Conservation (phyloP, 2,888 invertebrate genomes). For the Pandemis heparana region DNA sequence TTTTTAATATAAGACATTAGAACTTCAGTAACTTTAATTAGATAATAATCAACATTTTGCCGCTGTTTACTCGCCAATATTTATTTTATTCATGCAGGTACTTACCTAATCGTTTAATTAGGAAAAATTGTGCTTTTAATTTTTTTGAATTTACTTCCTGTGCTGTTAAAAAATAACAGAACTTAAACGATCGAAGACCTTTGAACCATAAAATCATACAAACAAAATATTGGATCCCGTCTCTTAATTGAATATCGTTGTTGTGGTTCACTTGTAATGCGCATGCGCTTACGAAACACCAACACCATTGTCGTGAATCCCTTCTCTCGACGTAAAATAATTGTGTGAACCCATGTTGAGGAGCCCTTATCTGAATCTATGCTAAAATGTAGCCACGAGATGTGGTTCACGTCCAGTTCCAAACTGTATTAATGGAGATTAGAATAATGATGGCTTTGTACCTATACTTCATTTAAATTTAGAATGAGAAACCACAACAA, state of each 20-base stretch:
- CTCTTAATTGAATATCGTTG: neutral
- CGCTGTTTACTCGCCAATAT: too few relatives aligned
- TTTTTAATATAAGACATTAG: too few relatives aligned
- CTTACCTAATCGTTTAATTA: too few relatives aligned
- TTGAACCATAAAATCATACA: neutral
- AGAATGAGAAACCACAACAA: too few relatives aligned
- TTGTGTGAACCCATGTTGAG: constrained; percentile 41
- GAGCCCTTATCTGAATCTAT: constrained; percentile 35
- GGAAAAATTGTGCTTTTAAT: too few relatives aligned
- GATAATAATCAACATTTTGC: too few relatives aligned
- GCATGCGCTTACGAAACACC: constrained; percentile 64
- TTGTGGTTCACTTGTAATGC: constrained; percentile 42
- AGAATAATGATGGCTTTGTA: constrained; percentile 5
- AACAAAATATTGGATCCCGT: neutral
- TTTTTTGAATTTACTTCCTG: too few relatives aligned
- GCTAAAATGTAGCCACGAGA: constrained; percentile 34
- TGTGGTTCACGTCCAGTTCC: constrained; percentile 22
- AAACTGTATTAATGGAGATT: neutral
- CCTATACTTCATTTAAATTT: too few relatives aligned
- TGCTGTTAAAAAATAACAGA: too few relatives aligned
- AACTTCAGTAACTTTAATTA: too few relatives aligned
- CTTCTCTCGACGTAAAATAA: constrained; percentile 58
- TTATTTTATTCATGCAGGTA: too few relatives aligned
- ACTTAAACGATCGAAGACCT: too few relatives aligned
- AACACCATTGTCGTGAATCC: constrained; percentile 67